Evolutionary conservation across 2,888 invertebrate genomes (phyloP), one percentile per base, ranked within the genome.

Genomic region (Zeuzera pyrina): DNA sequence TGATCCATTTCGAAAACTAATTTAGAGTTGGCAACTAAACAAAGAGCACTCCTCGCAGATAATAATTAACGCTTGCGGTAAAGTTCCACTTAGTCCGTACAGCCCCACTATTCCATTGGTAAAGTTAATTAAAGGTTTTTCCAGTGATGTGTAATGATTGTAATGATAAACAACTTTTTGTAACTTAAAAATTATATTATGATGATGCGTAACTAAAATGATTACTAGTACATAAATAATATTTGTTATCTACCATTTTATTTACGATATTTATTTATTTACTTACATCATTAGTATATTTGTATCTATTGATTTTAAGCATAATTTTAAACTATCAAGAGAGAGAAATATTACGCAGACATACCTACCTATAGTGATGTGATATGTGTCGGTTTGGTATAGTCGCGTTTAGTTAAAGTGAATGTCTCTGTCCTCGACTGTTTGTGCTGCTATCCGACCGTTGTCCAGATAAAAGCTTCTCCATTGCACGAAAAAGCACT

Each of bases 1-100:
- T 81, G 83, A 83, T 83, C 83, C 79, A 83, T 83, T 83, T 81
- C 83, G 79, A 83, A 83, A 83, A 83, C 83, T 83, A 83, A 83
- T 83, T 83, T 83, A 79, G 83, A 83, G 83, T 83, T 83, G 78
- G 79, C 81, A 83, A 83, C 83, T 83, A 81, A 83, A 83, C 83
- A 83, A 83, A 78, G 83, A 81, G 79, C 78, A 81, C 81, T 81
- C 69, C 76, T 76, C 73, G 62, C 78, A 79, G 81, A 83, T 83
- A 81, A 83, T 83, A 83, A 83, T 83, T 83, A 83, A 83, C 78
- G 83, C 77, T 78, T 72, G 83, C 69, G 83, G 81, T 81, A 69
- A 71, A 76, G 72, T 76, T 76, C 73, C 70, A 78, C 79, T 79
- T 73, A 73, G 78, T 71, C 70, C 64, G 73, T 62, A 66, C 70